phyloP scores from a whole-genome alignment of 2,888 invertebrate species.

The Bombyx huttoni region DNA sequence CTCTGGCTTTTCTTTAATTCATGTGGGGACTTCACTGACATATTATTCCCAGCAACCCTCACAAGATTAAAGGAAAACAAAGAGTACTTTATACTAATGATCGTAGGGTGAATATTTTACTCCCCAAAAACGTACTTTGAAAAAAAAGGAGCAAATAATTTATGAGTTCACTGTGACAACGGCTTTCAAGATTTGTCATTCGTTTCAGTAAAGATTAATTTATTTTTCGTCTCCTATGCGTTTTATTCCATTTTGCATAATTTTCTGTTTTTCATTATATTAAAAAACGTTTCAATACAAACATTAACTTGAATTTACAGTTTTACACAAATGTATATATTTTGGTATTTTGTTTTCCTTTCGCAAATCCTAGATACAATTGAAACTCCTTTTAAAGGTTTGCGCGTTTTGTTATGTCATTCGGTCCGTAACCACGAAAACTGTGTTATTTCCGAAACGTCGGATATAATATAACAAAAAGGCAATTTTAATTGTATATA shows the following conservation, averaged over 20 bases:
- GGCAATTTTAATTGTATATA: too few relatives aligned
- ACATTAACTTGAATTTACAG: too few relatives aligned
- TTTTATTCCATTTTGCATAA: not conserved
- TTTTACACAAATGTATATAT: too few relatives aligned
- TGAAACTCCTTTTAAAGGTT: too few relatives aligned
- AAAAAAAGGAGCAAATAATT: not conserved
- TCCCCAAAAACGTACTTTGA: conserved; percentile 7
- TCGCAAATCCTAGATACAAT: too few relatives aligned
- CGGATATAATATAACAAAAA: too few relatives aligned
- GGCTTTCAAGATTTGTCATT: not conserved
- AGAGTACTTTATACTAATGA: conserved; percentile 17
- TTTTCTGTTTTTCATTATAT: not conserved
- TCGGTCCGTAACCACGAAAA: too few relatives aligned
- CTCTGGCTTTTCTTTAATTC: conserved; percentile 37
- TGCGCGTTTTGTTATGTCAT: too few relatives aligned
- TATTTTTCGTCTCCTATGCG: not conserved
- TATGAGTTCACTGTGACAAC: not conserved
- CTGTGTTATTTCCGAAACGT: too few relatives aligned
- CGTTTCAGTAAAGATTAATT: not conserved
- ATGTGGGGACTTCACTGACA: conserved; percentile 39
- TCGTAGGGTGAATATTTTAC: conserved; percentile 16
- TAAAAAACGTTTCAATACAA: too few relatives aligned
- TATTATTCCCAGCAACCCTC: conserved; percentile 37
- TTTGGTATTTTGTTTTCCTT: too few relatives aligned
- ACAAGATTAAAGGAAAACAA: conserved; percentile 38